Percentiles rank a stretch among this genome's conserved stretches.
Conservation (phyloP, 64 coral and sea anemone genomes). For the Dendrophyllia cribrosa region DNA sequence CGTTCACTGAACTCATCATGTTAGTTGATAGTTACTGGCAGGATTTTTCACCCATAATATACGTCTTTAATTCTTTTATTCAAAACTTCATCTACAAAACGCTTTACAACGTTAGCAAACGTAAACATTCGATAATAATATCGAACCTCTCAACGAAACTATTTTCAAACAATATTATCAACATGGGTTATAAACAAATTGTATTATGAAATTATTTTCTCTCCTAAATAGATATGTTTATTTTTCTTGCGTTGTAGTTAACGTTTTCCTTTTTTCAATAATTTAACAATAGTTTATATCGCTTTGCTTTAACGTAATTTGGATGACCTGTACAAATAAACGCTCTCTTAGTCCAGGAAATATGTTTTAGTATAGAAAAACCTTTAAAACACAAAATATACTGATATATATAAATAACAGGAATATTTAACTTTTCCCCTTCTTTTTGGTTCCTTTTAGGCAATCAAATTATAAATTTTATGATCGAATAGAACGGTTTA, state of each 20-base stretch:
- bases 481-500: too few relatives aligned
- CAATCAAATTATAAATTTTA: too few relatives aligned
- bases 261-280: slow-evolving; percentile 6
- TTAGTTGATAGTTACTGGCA: too few relatives aligned
- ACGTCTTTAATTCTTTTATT: neutral
- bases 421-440: too few relatives aligned
- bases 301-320: neutral
- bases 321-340: neutral
- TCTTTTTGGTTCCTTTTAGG: too few relatives aligned
- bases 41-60: neutral
- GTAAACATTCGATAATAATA: neutral
- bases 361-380: too few relatives aligned
- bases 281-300: slow-evolving; percentile 15
- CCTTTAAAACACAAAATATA: too few relatives aligned
- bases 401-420: too few relatives aligned
- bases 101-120: neutral
- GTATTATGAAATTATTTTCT: neutral
- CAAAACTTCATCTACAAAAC: neutral
- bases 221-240: neutral
- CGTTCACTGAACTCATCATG: too few relatives aligned
- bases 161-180: slow-evolving; percentile 15
- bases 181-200: neutral
- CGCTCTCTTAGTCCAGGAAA: neutral
- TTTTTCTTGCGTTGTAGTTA: neutral
- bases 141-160: neutral